Conservation (phyloP, 2,113 vertebrate species). For the Erythrolamprus reginae region DNA sequence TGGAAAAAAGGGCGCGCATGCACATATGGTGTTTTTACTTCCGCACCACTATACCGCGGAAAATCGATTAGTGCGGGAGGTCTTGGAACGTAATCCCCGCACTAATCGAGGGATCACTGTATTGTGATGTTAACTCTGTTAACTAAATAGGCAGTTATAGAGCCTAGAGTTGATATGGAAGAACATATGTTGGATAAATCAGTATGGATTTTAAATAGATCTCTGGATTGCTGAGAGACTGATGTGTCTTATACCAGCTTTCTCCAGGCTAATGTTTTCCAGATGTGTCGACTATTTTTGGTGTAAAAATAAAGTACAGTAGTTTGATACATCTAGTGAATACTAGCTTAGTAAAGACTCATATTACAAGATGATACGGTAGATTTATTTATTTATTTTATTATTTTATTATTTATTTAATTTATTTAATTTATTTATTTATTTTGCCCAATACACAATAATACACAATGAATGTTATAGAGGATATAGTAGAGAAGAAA, state of each 20-base stretch:
- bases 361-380: not conserved
- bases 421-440: too few species aligned
- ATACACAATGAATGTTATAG: too few species aligned
- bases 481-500: too few species aligned
- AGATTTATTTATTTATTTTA: too few species aligned
- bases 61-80: too few species aligned
- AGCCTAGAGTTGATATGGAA: not conserved
- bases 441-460: too few species aligned
- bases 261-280: not conserved
- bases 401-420: too few species aligned
- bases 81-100: too few species aligned
- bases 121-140: not conserved
- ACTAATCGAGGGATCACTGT: too few species aligned
- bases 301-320: not conserved
- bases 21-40: too few species aligned
- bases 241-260: not conserved
- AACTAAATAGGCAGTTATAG: not conserved
- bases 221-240: not conserved
- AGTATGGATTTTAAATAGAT: slow-evolving; percentile 1
- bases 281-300: not conserved
- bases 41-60: too few species aligned
- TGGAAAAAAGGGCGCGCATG: too few species aligned
- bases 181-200: not conserved
- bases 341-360: not conserved
- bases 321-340: not conserved